Conservation (phyloP, 2,888 invertebrate genomes). For the Asteroscopus sphinx region DNA sequence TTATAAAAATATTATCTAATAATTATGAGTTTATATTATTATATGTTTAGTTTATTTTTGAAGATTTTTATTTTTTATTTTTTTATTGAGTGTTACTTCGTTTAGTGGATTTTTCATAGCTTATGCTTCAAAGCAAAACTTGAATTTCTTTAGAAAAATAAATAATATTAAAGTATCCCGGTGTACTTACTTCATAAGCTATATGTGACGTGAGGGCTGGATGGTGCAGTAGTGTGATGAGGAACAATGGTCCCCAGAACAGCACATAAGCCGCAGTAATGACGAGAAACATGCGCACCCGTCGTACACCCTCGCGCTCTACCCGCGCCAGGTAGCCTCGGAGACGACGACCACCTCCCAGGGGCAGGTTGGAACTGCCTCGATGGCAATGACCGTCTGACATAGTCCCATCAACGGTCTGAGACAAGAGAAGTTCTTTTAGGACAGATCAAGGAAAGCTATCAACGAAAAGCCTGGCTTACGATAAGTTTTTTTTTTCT, state of each 20-base stretch:
- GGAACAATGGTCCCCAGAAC: conserved; percentile 97
- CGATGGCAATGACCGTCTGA: conserved; percentile 77
- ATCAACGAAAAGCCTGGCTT: not conserved
- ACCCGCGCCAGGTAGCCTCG: conserved; percentile 94
- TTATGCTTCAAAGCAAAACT: no score
- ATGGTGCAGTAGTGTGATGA: conserved; percentile 95
- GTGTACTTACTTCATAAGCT: conserved; percentile 92
- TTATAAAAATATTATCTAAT: no score
- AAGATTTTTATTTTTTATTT: no score
- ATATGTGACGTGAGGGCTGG: conserved; percentile 92
- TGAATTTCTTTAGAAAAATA: no score
- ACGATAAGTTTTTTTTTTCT: not conserved
- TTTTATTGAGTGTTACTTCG: no score
- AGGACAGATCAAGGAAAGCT: not conserved
- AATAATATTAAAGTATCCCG: not conserved
- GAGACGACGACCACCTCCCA: conserved; percentile 93
- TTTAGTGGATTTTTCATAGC: no score
- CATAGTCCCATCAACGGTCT: conserved; percentile 84
- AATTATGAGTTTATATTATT: no score
- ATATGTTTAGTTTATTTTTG: no score
- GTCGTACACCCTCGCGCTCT: conserved; percentile 94
- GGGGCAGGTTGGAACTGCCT: conserved; percentile 77
- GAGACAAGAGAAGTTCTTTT: conserved; percentile 24
- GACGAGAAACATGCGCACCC: conserved; percentile 96
- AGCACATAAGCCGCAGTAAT: conserved; percentile 95